Evolutionary conservation across 2,888 invertebrate genomes (phyloP), one percentile per base, ranked within the genome.

Genomic region (Protula sp.): DNA sequence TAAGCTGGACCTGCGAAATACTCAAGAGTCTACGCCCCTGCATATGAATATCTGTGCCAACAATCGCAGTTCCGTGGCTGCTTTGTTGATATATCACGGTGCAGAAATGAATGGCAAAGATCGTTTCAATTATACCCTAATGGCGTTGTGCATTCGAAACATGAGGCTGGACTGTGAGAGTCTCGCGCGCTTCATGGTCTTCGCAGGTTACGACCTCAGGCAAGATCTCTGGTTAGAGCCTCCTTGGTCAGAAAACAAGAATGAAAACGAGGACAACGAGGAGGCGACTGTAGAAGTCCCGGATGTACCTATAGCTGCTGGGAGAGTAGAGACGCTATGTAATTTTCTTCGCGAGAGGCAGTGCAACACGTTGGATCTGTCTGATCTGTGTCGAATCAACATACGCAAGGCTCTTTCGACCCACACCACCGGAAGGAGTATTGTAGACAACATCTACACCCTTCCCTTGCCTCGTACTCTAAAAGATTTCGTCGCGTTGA

Each of bases 121-220:
- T 50, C 55, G 61, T 26, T 59, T 31, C 50, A 54, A 57, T 9
- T 54, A 54, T 54, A 65, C 64, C n/a, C 45, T 68, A 26, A 45
- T 68, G 31, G 64, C 63, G 2, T 53, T 56, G 2, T 61, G 61
- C 26, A 61, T 68, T 19, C 51, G 58, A 5, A 64, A 60, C 56
- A 61, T 64, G 60, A 53, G 68, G 22, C 48, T 68, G 2, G 68
- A 68, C 56, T 68, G 68, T 47, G 68, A 68, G 47, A 54, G 45
- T 27, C 57, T 68, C 1, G 63, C 67, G 4, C 55, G 59, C 14
- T 51, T 68, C 2, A n/a, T 68, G 30, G 66, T 68, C 9, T 63
- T 48, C 30, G 61, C 63, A 45, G 68, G 68, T 5, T 68, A 66
- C 50, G 51, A 66, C 30, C 56, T 68, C 9, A 55, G 55, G n/a